Conservation (phyloP, 2,888 invertebrate species). For the Mystacides longicornis region DNA sequence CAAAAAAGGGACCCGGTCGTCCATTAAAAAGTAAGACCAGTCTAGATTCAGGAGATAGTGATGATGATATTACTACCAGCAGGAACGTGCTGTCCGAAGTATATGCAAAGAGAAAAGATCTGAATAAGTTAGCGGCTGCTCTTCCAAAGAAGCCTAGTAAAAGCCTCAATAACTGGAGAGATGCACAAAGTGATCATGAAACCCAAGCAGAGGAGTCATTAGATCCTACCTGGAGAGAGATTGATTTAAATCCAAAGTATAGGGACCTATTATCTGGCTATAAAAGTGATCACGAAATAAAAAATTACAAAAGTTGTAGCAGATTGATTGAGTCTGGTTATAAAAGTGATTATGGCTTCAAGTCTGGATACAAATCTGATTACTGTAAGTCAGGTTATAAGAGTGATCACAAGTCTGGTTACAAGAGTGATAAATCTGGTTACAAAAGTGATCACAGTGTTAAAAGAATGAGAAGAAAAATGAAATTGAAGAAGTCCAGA, state of each 20-base stretch:
- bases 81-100: slow-evolving; percentile 43
- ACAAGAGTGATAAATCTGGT: slow-evolving; percentile 51
- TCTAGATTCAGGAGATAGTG: slow-evolving; percentile 42
- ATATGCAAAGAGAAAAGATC: slow-evolving; percentile 46
- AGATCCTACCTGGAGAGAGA: slow-evolving; percentile 59
- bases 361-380: slow-evolving; percentile 47
- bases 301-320: slow-evolving; percentile 47
- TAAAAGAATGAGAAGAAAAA: slow-evolving; percentile 43
- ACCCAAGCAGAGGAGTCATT: slow-evolving; percentile 45
- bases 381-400: slow-evolving; percentile 50
- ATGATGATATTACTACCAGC: slow-evolving; percentile 37
- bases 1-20: slow-evolving; percentile 44
- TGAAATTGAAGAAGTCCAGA: slow-evolving; percentile 46
- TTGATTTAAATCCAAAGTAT: slow-evolving; percentile 57
- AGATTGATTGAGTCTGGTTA: slow-evolving; percentile 52
- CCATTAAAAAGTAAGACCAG: slow-evolving; percentile 41
- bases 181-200: slow-evolving; percentile 46
- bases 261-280: slow-evolving; percentile 53
- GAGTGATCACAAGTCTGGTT: slow-evolving; percentile 51
- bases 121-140: slow-evolving; percentile 40
- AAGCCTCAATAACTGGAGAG: slow-evolving; percentile 41
- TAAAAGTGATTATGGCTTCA: slow-evolving; percentile 53
- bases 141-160: slow-evolving; percentile 40
- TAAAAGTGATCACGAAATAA: slow-evolving; percentile 52
- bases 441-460: slow-evolving; percentile 51